phyloP scores from a whole-genome alignment of 2,113 vertebrate species.

The Mastomys coucha region DNA sequence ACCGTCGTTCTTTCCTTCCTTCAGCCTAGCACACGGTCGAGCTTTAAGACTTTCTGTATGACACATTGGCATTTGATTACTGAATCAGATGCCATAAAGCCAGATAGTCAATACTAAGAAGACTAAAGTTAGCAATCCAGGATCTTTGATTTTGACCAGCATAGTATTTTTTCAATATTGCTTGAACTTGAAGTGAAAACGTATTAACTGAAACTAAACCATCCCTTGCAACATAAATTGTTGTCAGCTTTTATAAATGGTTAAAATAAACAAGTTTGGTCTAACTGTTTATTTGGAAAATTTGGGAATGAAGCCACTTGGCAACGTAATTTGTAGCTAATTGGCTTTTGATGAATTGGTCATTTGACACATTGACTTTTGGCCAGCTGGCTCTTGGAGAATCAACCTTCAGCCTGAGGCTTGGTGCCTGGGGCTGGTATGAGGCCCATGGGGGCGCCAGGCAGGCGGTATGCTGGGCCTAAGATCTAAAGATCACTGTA shows the following conservation, averaged over 20 bases:
- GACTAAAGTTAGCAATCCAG: not conserved
- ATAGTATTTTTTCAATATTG: slow-evolving; percentile 50
- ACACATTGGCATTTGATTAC: slow-evolving; percentile 17
- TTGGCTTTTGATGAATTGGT: slow-evolving; percentile 83
- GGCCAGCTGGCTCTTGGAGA: slow-evolving; percentile 76
- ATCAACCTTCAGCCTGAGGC: slow-evolving; percentile 61
- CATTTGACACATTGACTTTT: slow-evolving; percentile 79
- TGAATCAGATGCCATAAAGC: slow-evolving; percentile 4
- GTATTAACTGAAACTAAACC: slow-evolving; percentile 68
- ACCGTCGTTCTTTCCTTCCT: too few relatives aligned
- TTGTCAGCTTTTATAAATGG: slow-evolving; percentile 80
- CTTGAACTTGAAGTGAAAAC: slow-evolving; percentile 59
- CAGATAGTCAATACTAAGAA: not conserved
- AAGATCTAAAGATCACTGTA: slow-evolving; percentile 59
- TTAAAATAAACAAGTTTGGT: slow-evolving; percentile 81
- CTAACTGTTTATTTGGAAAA: slow-evolving; percentile 78
- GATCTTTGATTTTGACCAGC: slow-evolving; percentile 56
- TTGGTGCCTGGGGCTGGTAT: slow-evolving; percentile 52
- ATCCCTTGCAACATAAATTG: slow-evolving; percentile 73
- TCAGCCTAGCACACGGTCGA: not conserved
- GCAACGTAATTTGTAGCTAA: slow-evolving; percentile 74
- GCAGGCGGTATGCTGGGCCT: slow-evolving; percentile 63
- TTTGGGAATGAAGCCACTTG: slow-evolving; percentile 79
- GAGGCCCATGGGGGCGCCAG: slow-evolving; percentile 69
- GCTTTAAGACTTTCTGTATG: slow-evolving; percentile 23